phyloP scores from a whole-genome alignment of 2,888 invertebrate genomes.

The Unio delphinus region DNA sequence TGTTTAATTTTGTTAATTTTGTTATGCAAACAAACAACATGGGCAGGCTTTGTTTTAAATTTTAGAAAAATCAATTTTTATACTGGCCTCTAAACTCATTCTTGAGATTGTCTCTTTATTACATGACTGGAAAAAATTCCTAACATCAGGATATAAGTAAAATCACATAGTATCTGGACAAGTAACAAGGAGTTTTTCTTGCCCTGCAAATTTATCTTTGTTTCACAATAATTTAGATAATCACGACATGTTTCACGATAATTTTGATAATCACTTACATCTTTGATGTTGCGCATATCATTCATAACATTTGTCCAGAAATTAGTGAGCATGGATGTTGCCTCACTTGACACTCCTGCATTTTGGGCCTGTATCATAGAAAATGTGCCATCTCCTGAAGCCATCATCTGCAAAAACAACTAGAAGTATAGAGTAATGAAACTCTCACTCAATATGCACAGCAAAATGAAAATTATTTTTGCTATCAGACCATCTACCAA shows the following conservation, averaged over 20 bases:
- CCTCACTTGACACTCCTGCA: constrained; percentile 49
- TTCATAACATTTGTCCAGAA: constrained; percentile 61
- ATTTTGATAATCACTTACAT: constrained; percentile 34
- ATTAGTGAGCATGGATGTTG: constrained; percentile 51
- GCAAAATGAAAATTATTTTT: too few relatives aligned
- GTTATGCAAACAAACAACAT: too few relatives aligned
- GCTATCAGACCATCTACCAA: too few relatives aligned
- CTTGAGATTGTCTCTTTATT: too few relatives aligned
- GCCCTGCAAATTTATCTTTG: not conserved
- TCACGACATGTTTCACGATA: constrained; percentile 8
- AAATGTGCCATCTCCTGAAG: too few relatives aligned
- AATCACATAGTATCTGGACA: not conserved
- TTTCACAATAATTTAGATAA: not conserved
- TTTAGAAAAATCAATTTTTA: too few relatives aligned
- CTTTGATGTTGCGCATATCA: constrained; percentile 52
- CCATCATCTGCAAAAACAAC: not conserved
- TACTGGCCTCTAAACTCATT: too few relatives aligned
- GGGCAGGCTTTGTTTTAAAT: too few relatives aligned
- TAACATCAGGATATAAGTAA: not conserved
- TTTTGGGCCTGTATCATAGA: constrained; percentile 9
- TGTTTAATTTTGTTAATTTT: too few relatives aligned
- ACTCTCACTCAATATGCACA: too few relatives aligned
- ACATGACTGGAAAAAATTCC: not conserved
- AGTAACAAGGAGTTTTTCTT: not conserved
- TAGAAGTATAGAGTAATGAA: too few relatives aligned